Evolutionary conservation across 2,888 invertebrate species (phyloP).

Genomic region (Clepsis dumicolana): DNA sequence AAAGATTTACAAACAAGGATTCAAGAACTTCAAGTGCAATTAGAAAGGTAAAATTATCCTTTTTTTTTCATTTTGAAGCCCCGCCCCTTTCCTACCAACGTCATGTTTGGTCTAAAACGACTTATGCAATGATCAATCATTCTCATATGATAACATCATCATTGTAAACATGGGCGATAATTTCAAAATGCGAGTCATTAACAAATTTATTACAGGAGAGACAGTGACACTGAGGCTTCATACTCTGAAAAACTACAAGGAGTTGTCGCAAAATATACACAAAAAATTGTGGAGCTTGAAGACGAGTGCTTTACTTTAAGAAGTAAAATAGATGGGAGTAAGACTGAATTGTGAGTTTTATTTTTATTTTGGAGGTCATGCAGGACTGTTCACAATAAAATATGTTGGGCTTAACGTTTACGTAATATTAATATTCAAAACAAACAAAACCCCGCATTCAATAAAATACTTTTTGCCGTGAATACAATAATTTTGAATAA

Average conservation of each 20-base stretch:
- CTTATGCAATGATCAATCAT: slow-evolving; percentile 57
- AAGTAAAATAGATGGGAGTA: slow-evolving; percentile 74
- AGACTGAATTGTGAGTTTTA: slow-evolving; percentile 82
- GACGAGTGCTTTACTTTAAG: slow-evolving; percentile 75
- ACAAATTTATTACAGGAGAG: slow-evolving; percentile 65
- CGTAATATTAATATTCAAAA: background rate
- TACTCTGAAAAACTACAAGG: slow-evolving; percentile 65
- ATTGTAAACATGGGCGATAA: slow-evolving; percentile 46
- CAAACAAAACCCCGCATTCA: background rate
- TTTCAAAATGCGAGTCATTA: slow-evolving; percentile 27
- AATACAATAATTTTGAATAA: background rate
- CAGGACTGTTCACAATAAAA: background rate
- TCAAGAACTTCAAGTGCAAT: slow-evolving; percentile 64
- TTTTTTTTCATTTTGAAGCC: background rate
- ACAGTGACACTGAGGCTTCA: slow-evolving; percentile 56
- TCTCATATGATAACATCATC: slow-evolving; percentile 57
- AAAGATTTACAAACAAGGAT: slow-evolving; percentile 69
- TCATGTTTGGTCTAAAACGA: slow-evolving; percentile 13
- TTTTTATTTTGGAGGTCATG: background rate
- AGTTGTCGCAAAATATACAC: slow-evolving; percentile 71
- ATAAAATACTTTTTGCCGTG: background rate
- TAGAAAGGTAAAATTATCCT: slow-evolving; percentile 65
- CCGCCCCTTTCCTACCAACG: background rate
- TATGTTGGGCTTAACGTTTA: no score
- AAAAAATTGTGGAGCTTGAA: slow-evolving; percentile 73